Evolutionary conservation across 2,113 vertebrate species (phyloP).

Genomic region (Gallinago jamesoni): DNA sequence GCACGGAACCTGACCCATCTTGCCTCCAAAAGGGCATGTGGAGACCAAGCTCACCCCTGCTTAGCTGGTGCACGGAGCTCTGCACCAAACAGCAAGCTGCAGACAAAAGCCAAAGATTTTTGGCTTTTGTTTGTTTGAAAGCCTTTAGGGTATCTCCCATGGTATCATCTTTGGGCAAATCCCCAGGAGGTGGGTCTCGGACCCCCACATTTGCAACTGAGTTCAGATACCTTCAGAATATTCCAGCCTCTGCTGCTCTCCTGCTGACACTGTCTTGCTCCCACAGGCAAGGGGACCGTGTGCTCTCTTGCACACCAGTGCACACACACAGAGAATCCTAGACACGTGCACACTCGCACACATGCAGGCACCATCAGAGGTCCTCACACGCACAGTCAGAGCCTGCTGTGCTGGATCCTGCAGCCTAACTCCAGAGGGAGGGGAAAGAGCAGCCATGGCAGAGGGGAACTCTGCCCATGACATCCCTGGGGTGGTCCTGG

Average conservation of each 20-base stretch:
- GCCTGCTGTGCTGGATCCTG: neutral
- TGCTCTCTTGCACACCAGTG: neutral
- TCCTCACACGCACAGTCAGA: neutral
- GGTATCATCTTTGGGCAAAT: neutral
- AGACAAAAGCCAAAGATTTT: neutral
- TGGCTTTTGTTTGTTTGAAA: too few relatives aligned
- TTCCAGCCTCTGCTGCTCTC: neutral
- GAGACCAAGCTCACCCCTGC: neutral
- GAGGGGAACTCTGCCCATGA: neutral
- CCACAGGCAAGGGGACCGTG: neutral
- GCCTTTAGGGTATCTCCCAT: neutral
- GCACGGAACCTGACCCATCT: neutral
- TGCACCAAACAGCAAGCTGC: neutral
- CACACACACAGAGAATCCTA: accelerated
- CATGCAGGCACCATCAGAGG: accelerated
- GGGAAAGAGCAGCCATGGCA: neutral
- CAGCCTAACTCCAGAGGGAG: neutral
- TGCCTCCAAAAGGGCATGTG: neutral
- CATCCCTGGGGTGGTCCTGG: too few relatives aligned
- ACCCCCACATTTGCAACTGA: neutral
- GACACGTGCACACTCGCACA: too few relatives aligned
- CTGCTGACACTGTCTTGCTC: neutral
- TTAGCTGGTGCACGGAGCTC: neutral
- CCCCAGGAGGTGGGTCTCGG: neutral
- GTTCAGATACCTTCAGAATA: neutral